These are phyloP conservation scores for Syrmaticus mikado DNA, from an alignment of 2,113 vertebrate genomes.

Conservation along the genomic window DNA sequence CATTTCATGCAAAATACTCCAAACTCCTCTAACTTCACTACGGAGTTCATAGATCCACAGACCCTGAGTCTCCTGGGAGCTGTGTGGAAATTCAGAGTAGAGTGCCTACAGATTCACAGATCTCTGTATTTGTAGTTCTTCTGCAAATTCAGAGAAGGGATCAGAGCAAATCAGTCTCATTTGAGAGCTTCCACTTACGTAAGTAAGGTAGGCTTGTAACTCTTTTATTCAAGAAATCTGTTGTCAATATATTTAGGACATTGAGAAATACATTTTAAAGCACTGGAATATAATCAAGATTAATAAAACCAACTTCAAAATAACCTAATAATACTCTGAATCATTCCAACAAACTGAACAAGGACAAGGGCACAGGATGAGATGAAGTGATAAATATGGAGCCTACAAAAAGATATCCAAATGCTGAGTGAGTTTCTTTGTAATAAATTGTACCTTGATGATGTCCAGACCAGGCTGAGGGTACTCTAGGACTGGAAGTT, in stretches of 20 bases:
- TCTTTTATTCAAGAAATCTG: background rate
- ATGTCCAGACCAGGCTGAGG: slow-evolving; percentile 97
- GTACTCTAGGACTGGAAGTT: slow-evolving; percentile 96
- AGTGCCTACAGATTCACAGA: background rate
- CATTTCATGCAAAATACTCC: background rate
- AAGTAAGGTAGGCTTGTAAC: background rate
- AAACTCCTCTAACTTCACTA: background rate
- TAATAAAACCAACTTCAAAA: background rate
- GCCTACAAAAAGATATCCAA: background rate
- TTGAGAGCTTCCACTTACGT: background rate
- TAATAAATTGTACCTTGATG: slow-evolving; percentile 88
- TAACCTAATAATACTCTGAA: background rate
- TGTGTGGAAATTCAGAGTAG: background rate
- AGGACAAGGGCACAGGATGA: background rate
- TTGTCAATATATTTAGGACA: background rate
- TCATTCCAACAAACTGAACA: background rate
- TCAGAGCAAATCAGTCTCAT: background rate
- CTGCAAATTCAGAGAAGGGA: background rate
- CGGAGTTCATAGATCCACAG: background rate
- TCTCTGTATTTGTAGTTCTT: background rate
- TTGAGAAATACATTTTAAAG: background rate
- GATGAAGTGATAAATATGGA: background rate
- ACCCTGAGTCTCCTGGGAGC: background rate
- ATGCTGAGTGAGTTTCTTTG: slow-evolving; percentile 3
- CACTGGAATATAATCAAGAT: background rate